A percentile compares a stretch with the other conserved stretches of the same genome.
Evolutionary conservation across 2,113 vertebrate genomes (phyloP).

Genomic region (Phoxinus phoxinus): DNA sequence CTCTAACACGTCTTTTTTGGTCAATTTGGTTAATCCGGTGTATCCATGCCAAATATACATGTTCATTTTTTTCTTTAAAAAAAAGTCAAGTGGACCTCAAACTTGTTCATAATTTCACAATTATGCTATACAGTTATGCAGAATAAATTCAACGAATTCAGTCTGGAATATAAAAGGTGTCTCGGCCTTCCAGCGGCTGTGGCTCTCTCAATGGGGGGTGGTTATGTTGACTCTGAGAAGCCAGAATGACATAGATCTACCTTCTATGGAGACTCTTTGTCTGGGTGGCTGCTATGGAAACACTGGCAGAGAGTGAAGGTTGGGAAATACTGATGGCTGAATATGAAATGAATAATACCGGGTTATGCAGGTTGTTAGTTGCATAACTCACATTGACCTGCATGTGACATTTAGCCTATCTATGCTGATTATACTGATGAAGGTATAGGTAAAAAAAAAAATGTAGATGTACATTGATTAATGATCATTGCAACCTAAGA

Average conservation of each 20-base stretch:
- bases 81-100: not conserved
- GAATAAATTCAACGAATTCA: not conserved
- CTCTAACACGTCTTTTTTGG: no score
- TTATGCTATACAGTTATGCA: not conserved
- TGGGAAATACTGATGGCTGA: constrained; percentile 28
- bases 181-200: constrained; percentile 81
- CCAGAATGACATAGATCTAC: constrained; percentile 85
- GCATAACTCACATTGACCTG: not conserved
- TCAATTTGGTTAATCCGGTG: not conserved
- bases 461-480: not conserved
- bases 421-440: not conserved
- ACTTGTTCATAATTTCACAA: not conserved
- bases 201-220: constrained; percentile 88
- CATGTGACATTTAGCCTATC: not conserved
- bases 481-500: not conserved
- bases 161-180: not conserved
- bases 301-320: constrained; percentile 89
- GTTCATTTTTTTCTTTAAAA: not conserved
- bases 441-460: not conserved
- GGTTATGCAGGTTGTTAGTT: not conserved
- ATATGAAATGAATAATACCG: constrained; percentile 29
- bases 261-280: constrained; percentile 88
- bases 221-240: constrained; percentile 89
- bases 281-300: constrained; percentile 93
- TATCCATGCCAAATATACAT: not conserved